Evolutionary conservation across 1,140 invertebrate genomes (phyloP), one percentile per base, ranked within the genome.

Genomic region (Euborellia annulipes): DNA sequence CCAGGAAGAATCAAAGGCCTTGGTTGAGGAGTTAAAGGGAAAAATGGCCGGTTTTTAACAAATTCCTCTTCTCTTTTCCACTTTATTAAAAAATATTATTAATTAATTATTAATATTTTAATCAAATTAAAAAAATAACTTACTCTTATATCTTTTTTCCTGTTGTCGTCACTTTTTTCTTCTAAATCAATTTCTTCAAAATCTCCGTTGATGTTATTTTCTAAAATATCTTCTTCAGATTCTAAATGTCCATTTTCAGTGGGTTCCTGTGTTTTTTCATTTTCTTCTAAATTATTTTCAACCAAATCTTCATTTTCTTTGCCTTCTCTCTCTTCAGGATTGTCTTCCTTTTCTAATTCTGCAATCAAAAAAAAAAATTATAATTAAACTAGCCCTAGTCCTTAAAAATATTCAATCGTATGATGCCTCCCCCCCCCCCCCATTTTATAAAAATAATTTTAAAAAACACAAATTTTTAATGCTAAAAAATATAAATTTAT

Each of bases 1-100:
- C 76, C 77, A 3, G 76, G 76, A 27, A 79, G 62, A 22, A 78
- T 67, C 19, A 79, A 54, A 3, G 76, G 73, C 36, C 75, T 62
- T 27, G 67, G 62, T 42, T 62, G 60, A 6, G 73, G 71, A 17
- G 61, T 63, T 8, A 70, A 58, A 11, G 70, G 69, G 50, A 73
- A 73, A 39, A 59, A 60, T 19, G 67, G 68, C 48, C 66, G 64
- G 11, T 67, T 59, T 34, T 52, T 46, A 52, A 17, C 52, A 62
- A 27, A 54, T 37, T 56, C 0, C 62, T 63, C 9, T 61, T 46
- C 49, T 59, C 32, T 32, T 27, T 42, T 52, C 47, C 16, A 43
- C 36, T 39, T 18, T 14, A 37, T 17, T 6, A n/a, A 20, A 38
- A 38, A 27, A 27, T 6, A 27, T 27, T 27, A 27, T 6, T 27